A percentile compares a stretch with the other conserved stretches of the same genome.
Conservation (phyloP, 2,888 invertebrate species). For the Dexiosoma caninum region DNA sequence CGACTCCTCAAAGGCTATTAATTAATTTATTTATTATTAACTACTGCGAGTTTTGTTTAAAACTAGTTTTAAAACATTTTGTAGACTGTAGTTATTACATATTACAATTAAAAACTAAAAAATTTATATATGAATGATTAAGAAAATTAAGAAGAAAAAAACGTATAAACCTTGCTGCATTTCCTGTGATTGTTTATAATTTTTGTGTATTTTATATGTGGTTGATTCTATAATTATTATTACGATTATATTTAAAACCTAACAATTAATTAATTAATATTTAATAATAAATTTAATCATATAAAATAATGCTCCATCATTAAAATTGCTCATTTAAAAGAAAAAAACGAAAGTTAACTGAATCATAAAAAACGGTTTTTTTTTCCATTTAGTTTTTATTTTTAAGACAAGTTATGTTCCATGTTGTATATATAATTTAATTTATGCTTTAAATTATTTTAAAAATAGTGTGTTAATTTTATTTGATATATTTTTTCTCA, state of each 20-base stretch:
- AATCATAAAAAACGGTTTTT: not conserved
- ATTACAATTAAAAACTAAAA: constrained; percentile 12
- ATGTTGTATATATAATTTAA: constrained; percentile 54
- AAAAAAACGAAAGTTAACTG: constrained; percentile 64
- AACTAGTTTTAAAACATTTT: not conserved
- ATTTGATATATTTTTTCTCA: constrained; percentile 26
- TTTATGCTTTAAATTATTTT: constrained; percentile 34
- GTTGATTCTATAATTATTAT: constrained; percentile 60
- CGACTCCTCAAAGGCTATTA: not conserved
- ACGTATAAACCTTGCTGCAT: constrained; percentile 57
- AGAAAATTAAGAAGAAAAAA: constrained; percentile 2
- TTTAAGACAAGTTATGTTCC: constrained; percentile 58
- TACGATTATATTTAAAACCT: constrained; percentile 34
- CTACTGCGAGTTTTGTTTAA: not conserved
- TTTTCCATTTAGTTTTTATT: constrained; percentile 28
- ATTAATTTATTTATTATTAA: constrained; percentile 27
- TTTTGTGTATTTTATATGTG: constrained; percentile 61
- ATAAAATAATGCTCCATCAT: constrained; percentile 61
- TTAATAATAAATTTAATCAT: constrained; percentile 33
- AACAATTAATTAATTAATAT: constrained; percentile 49
- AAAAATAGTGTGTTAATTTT: not conserved
- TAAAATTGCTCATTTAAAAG: constrained; percentile 42
- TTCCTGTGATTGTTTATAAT: constrained; percentile 63
- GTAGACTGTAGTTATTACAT: constrained; percentile 28
- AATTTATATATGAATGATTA: not conserved